Evolutionary conservation across 1,140 invertebrate genomes (phyloP).

Genomic region (Leptopilina clavipes): DNA sequence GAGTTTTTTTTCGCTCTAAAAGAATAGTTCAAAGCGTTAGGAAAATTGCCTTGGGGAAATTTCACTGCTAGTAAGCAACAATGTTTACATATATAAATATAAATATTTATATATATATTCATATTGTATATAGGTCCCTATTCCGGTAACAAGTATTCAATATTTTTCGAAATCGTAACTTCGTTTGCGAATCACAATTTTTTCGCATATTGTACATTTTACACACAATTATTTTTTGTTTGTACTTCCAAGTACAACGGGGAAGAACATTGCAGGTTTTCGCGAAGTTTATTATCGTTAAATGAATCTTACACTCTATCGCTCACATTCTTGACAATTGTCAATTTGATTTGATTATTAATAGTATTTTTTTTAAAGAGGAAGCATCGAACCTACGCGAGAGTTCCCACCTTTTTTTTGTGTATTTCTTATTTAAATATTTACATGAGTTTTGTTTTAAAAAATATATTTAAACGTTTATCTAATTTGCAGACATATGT

Average conservation of each 20-base stretch:
- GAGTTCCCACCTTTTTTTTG: slow-evolving; percentile 43
- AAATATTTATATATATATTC: slow-evolving; percentile 8
- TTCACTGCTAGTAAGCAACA: not conserved
- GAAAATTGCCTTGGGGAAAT: slow-evolving; percentile 11
- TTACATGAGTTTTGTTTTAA: not conserved
- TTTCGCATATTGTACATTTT: slow-evolving; percentile 13
- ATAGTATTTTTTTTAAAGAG: slow-evolving; percentile 43
- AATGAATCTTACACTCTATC: not conserved
- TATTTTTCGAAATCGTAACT: no score
- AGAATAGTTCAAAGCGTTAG: slow-evolving; percentile 28
- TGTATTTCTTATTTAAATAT: slow-evolving; percentile 33
- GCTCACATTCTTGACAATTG: not conserved
- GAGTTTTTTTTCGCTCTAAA: not conserved
- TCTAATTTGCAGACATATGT: slow-evolving; percentile 14
- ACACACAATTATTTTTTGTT: not conserved
- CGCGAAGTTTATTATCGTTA: slow-evolving; percentile 7
- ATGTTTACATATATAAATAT: not conserved
- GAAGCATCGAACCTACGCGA: slow-evolving; percentile 51
- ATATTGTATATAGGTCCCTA: slow-evolving; percentile 26
- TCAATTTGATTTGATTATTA: not conserved
- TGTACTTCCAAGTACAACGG: slow-evolving; percentile 5
- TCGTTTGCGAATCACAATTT: not conserved
- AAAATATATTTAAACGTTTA: slow-evolving; percentile 31
- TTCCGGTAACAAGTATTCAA: slow-evolving; percentile 18
- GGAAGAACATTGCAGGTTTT: not conserved